Evolutionary conservation across 2,797 vertebrate genomes (phyloP), one percentile per base, ranked within the genome.

Genomic region (Tauraco hartlaubi): DNA sequence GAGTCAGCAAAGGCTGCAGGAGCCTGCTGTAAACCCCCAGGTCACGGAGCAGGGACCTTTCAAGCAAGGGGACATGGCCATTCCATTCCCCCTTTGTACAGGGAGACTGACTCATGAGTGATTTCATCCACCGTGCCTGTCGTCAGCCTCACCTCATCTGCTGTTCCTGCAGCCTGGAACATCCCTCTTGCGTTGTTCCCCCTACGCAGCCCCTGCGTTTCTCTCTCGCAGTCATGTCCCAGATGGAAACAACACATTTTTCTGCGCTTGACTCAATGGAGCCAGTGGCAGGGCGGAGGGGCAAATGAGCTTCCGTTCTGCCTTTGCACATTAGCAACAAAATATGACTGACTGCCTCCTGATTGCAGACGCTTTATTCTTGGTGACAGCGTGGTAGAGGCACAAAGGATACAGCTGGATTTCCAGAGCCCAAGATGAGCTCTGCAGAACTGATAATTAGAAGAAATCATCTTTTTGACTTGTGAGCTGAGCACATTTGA

Each of bases 381-480:
- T 94, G 88, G 94, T 79, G 95, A 87, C 88, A 89, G 90, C 67
- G 49, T 71, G 71, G 88, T 69, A 63, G 77, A 94, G 74, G 83
- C 94, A 96, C 88, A 95, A 96, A 96, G 75, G 78, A 93, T 90
- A 92, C 93, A 95, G 96, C 91, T 97, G 94, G 90, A 92, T 95
- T 91, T 89, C 63, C 90, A 89, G 85, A 96, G 88, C 88, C 85
- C 68, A 37, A 83, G 77, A 95, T 77, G 93, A 95, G 92, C 90
- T 94, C 80, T 91, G 72, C 80, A 97, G 88, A 95, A 92, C 92
- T 79, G 80, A 85, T 95, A 95, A 96, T 97, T 95, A 96, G 92
- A 95, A 96, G 94, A 94, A 94, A 97, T 95, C 94, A 92, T 96
- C 76, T 94, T 96, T 96, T 81, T 96, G 94, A 94, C 92, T 96